phyloP scores from a whole-genome alignment of 2,888 invertebrate species.

The Pammene fasciana region DNA sequence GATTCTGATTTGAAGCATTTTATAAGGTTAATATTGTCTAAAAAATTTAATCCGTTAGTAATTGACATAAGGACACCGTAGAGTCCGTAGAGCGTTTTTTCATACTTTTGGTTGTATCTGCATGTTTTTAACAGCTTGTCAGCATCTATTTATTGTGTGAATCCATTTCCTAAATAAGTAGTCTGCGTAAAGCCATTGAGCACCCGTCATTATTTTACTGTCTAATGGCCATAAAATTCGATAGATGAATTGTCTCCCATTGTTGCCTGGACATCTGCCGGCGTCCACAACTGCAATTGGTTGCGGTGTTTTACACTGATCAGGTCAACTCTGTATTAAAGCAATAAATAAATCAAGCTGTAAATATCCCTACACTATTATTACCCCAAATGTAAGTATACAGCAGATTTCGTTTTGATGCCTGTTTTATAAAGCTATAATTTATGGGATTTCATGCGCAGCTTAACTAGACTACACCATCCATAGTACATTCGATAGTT shows the following conservation, averaged over 20 bases:
- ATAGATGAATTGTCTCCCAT: conserved; percentile 56
- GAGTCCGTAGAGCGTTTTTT: too few species aligned
- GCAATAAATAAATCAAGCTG: conserved; percentile 29
- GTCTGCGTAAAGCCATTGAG: conserved; percentile 3
- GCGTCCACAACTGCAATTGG: conserved; percentile 55
- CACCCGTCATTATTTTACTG: conserved; percentile 39
- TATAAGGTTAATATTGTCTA: too few species aligned
- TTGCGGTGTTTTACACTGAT: conserved; percentile 40
- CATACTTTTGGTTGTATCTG: too few species aligned
- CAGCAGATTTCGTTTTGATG: conserved; percentile 4
- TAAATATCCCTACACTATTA: conserved; percentile 29
- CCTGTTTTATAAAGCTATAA: conserved; percentile 25
- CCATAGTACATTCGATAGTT: neutral
- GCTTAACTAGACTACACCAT: neutral
- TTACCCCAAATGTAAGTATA: conserved; percentile 6
- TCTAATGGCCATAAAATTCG: conserved; percentile 45
- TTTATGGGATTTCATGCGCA: neutral
- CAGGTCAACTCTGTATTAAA: conserved; percentile 18
- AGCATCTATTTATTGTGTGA: neutral
- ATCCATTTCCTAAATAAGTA: neutral
- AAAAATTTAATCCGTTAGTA: too few species aligned
- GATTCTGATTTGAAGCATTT: too few species aligned
- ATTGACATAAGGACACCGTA: too few species aligned
- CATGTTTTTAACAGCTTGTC: too few species aligned
- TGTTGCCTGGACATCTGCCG: conserved; percentile 67